phyloP scores from a whole-genome alignment of 2,113 vertebrate species.

The Hirundichthys speculiger region DNA sequence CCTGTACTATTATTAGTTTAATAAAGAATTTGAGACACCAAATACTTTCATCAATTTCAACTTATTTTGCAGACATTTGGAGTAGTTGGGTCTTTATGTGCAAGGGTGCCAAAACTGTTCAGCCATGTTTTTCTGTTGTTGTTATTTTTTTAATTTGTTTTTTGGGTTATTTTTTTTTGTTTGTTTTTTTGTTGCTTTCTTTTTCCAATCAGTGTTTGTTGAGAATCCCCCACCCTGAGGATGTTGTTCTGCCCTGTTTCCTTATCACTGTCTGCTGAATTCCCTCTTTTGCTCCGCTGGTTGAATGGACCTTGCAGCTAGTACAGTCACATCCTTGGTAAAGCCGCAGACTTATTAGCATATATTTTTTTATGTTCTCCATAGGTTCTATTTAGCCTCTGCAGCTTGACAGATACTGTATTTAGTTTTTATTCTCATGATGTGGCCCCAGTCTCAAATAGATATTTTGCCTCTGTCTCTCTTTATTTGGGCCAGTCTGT shows the following conservation, averaged over 20 bases:
- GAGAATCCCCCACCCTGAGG: slow-evolving; percentile 43
- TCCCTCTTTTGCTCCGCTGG: slow-evolving; percentile 24
- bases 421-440: slow-evolving; percentile 72
- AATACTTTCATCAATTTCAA: no score
- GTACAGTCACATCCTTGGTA: slow-evolving; percentile 47
- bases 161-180: no score
- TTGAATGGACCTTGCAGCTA: slow-evolving; percentile 51
- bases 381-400: slow-evolving; percentile 28
- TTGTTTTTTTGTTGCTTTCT: neutral
- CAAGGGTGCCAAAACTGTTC: no score
- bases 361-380: slow-evolving; percentile 52
- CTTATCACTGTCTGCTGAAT: slow-evolving; percentile 27
- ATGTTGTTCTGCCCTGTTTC: slow-evolving; percentile 56
- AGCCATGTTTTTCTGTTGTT: no score
- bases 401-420: slow-evolving; percentile 53
- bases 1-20: no score
- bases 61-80: no score
- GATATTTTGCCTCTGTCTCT: slow-evolving; percentile 63
- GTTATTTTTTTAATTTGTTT: no score
- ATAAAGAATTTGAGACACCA: no score
- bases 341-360: slow-evolving; percentile 62
- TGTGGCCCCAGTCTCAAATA: slow-evolving; percentile 50
- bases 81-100: no score
- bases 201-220: slow-evolving; percentile 43
- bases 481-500: slow-evolving; percentile 66